Base-by-base conservation (phyloP, 2,113 vertebrate genomes). In the Caracal caracal region DNA sequence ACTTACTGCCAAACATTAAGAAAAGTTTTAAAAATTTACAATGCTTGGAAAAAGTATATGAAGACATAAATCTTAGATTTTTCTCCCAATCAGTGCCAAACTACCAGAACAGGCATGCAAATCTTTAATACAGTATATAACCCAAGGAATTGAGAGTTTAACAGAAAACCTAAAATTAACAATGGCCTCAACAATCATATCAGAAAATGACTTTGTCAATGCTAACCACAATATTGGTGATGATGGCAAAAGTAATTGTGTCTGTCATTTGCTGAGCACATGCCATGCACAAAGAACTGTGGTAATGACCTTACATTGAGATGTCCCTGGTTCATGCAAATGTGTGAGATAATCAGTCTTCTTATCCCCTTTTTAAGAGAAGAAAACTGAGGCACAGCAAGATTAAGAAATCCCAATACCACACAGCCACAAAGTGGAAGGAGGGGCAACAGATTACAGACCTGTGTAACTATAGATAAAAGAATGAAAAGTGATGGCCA, bases 21-120 rank as follows among this genome's bases (percentile, higher is more conserved):
- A 92, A 93, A 95, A 81, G 88, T 94, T 96, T 95, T 90, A 93
- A 97, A 97, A 97, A 98, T 95, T 95, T 95, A 93, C 1, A 15
- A 88, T 47, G 53, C 93, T 98, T 89, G 90, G 87, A 96, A 98
- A 97, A 93, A 89, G 35, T 78, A 97, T 61, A 97, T 5, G 6
- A 96, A 97, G 68, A 85, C 82, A 98, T 93, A 98, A 96, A 95
- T 97, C 75, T 85, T 90, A 51, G 70, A 71, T 87, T 94, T 94
- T 89, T 78, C 84, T 93, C 66, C 79, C 78, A 93, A 81, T 98
- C 97, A 85, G 6, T 86, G 89, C 49, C 94, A 75, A 97, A 82
- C 70, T 94, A 94, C 68, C 85, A 89, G 79, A 96, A 96, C 59
- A 88, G 70, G 92, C 71, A 93, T 56, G 70, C 49, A 88, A 79